Base-by-base conservation (phyloP, 2,888 invertebrate genomes). In the Idaea straminata region DNA sequence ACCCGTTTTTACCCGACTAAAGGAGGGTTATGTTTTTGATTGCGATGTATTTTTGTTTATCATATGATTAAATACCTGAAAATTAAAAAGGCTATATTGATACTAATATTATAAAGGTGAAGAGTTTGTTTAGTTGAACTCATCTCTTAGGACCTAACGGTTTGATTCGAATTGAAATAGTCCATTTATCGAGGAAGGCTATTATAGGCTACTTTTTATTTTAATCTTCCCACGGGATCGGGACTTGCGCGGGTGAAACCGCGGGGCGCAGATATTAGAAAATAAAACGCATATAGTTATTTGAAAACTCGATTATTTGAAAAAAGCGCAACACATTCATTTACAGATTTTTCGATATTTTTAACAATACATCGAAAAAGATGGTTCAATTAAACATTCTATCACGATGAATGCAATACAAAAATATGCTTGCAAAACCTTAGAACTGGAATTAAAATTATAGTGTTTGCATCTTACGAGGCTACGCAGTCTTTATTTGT, bases 261-360 rank as follows among this genome's bases (percentile, higher is more conserved):
- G 47, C 47, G 10, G 47, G 10, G 47, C 47, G 10, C 47, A 10
- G 47, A 4, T 47, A 47, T 5, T 47, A 61, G 38, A 62, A 84
- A 90, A 88, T 87, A 85, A 89, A 90, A 91, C 85, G 83, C 84
- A 77, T 57, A 15, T 68, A 69, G 83, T 87, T 91, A 90, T 89
- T 85, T 86, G 86, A 89, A 89, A 88, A 87, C 83, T 85, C 89
- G 91, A 91, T 91, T 91, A 91, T 91, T 89, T 84, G 85, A 87
- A 88, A 25, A 82, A 90, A 91, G 89, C 88, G 86, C 85, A 87
- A 89, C 86, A 88, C 88, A 87, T 88, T 79, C 81, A 83, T 80
- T 81, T 63, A 67, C 69, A 65, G 69, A 73, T 70, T 74, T 74
- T 72, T 71, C 65, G 67, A 68, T 66, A 70, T 65, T 62, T 69